Evolutionary conservation across 1,140 invertebrate genomes (phyloP), one percentile per base, ranked within the genome.

Genomic region (Leptinotarsa texana): DNA sequence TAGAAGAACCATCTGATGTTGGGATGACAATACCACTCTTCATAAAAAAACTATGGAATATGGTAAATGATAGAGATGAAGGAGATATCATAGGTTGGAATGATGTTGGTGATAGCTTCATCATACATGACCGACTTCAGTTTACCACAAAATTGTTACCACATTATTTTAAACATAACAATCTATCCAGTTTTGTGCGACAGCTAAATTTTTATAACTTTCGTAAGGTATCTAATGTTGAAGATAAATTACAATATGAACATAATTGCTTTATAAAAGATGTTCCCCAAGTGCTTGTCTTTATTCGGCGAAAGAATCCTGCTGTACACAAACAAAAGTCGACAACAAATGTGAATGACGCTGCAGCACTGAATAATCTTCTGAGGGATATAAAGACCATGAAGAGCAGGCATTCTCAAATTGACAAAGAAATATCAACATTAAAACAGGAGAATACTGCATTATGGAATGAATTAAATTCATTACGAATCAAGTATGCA

Each of bases 131-230:
- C 42, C 77, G 80, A 70, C 66, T 78, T 3, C 18, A 71, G 15
- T 80, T 81, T 69, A 76, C 79, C 15, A 69, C 74, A 15, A 51
- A 79, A 72, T 73, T 78, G 33, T 74, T 81, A 21, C 78, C 80
- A 6, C 74, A 75, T 42, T 81, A 80, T 74, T 81, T 81, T 27
- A 81, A 80, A 57, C 80, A 81, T 68, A 81, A 79, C 63, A 79
- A 81, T 57, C 62, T 81, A 63, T 66, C 77, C 17, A 81, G 80
- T 74, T 81, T 81, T 69, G 75, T 80, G 6, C 68, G 80, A 51
- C 80, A 81, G 68, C 72, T 81, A 49, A 80, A 81, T 69, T 74
- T 81, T 49, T 81, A 81, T 74, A 77, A 77, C 69, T 81, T 81
- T 57, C 78, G 79, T 68, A 81, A 81, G 76, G 70, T 75, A 27